These are phyloP conservation scores for Aphelenchoides bicaudatus DNA, from an alignment of 2,888 invertebrate species.

Conservation along the genomic window DNA sequence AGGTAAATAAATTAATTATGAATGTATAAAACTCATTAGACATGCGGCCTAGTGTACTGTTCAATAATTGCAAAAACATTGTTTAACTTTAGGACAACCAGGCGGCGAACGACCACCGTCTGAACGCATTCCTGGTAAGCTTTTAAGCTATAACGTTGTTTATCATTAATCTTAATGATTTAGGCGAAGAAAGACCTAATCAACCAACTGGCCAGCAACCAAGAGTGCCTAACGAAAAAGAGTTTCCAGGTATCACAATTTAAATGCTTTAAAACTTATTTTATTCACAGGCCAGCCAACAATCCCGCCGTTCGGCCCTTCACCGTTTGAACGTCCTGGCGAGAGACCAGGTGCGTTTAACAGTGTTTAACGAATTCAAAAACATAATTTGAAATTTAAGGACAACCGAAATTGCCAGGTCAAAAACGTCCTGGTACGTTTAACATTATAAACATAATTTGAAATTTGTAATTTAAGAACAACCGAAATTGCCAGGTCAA, in stretches of 20 bases:
- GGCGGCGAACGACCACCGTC: too few species aligned
- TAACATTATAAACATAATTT: background rate
- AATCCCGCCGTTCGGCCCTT: conserved; percentile 1
- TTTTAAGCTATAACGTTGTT: too few species aligned
- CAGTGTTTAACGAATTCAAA: background rate
- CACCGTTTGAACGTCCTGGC: background rate
- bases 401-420: too few species aligned
- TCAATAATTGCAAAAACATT: too few species aligned
- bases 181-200: background rate
- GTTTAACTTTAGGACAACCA: too few species aligned
- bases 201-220: background rate
- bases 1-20: too few species aligned
- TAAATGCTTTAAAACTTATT: too few species aligned
- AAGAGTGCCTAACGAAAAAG: background rate
- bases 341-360: background rate
- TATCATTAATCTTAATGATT: too few species aligned
- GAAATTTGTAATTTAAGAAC: background rate
- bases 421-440: background rate
- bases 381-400: background rate
- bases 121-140: too few species aligned
- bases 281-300: background rate
- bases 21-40: too few species aligned
- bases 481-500: too few species aligned
- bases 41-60: too few species aligned
- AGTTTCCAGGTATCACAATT: background rate